Percentiles rank a stretch among this genome's conserved stretches.
Evolutionary conservation across 2,888 invertebrate genomes (phyloP).

Genomic region (Ceriagrion tenellum): DNA sequence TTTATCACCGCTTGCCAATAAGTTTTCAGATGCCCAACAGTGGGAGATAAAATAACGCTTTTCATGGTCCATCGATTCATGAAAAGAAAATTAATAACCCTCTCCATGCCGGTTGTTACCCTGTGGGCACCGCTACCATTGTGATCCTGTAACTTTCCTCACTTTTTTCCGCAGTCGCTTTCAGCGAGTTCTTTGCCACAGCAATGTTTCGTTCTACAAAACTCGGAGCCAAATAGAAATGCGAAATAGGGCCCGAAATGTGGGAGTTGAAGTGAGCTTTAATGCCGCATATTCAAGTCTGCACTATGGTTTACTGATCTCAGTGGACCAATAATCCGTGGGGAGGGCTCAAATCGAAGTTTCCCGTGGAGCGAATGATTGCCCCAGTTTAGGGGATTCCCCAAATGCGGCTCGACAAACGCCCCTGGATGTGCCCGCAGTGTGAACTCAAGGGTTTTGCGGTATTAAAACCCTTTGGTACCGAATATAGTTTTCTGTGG

Average conservation of each 20-base stretch:
- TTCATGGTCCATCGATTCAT: not conserved
- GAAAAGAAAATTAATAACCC: not conserved
- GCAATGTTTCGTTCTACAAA: not conserved
- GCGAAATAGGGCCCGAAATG: not conserved
- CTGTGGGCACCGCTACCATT: not conserved
- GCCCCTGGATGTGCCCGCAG: not conserved
- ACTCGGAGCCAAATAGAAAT: not conserved
- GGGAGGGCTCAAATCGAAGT: not conserved
- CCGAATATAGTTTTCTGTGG: not conserved
- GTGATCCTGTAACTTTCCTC: not conserved
- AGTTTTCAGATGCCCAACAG: no score
- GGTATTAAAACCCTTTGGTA: not conserved
- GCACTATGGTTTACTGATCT: not conserved
- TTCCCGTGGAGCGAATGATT: not conserved
- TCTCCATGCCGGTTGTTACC: not conserved
- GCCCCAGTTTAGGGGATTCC: not conserved
- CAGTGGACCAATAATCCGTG: not conserved
- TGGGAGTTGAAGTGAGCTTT: not conserved
- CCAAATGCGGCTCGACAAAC: not conserved
- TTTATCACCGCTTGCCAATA: no score
- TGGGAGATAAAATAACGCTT: not conserved
- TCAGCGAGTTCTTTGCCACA: not conserved
- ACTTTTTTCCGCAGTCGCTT: not conserved
- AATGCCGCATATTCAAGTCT: not conserved
- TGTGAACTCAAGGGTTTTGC: not conserved